Evolutionary conservation across 2,888 invertebrate species (phyloP), one percentile per base, ranked within the genome.

Genomic region (Halocaridina rubra): DNA sequence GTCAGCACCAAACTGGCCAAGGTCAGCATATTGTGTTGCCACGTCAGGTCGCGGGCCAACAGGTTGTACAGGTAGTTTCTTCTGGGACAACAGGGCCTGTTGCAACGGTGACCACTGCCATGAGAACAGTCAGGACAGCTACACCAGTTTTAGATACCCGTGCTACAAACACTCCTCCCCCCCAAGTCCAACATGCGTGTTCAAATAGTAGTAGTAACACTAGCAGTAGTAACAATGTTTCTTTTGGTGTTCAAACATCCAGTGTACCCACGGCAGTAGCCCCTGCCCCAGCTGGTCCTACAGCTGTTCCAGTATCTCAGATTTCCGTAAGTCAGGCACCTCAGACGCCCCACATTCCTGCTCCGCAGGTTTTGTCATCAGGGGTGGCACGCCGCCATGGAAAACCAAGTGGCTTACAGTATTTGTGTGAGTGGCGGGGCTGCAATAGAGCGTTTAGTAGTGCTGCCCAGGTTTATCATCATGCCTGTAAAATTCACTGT

Each of bases 401-500:
- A 88, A 91, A 89, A 91, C 89, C 74, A 89, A 82, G 86, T 71
- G 87, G 82, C 27, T 80, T 87, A 61, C 85, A 87, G 57, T 87
- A 85, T 91, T 93, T 97, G 79, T 98, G 98, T 91, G 98, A 98
- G 91, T 98, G 98, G 98, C 94, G 95, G 81, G 96, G 96, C 27
- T 98, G 98, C 91, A 94, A 93, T 89, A 92, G 92, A 33, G 86
- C 88, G 33, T 88, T 89, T 84, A 86, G 80, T 24, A 86, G 86
- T 39, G 86, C 88, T 22, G 85, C 85, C 39, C 86, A 96, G 88
- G 96, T 98, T 86, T 97, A 96, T 91, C 92, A 95, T 90, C 98
- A 98, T 92, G 96, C 95, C 3, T 96, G 96, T 89, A 94, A 94
- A 77, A 93, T 93, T 0, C 98, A 98, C 92, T 95, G 96, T 91